Evolutionary conservation across 2,113 vertebrate genomes (phyloP).

Genomic region (Phocoena phocoena): DNA sequence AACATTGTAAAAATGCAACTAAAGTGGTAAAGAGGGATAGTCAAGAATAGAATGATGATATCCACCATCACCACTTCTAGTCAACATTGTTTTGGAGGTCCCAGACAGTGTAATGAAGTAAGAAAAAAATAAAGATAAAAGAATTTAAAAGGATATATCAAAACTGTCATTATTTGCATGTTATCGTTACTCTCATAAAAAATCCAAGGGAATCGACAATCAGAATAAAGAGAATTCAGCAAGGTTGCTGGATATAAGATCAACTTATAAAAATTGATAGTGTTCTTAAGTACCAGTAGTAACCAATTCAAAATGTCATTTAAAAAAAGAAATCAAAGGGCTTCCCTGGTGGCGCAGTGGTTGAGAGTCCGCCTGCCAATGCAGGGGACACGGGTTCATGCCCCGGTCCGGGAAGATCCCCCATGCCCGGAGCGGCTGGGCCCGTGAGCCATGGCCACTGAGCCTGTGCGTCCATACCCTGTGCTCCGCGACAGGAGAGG

Average conservation of each 20-base stretch:
- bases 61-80: background rate
- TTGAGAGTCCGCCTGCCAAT: no score
- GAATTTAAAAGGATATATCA: constrained; percentile 24
- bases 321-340: background rate
- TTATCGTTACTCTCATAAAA: background rate
- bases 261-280: background rate
- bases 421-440: no score
- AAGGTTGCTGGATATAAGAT: background rate
- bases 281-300: background rate
- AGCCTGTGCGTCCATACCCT: no score
- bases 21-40: background rate
- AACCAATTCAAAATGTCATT: background rate
- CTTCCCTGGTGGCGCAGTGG: no score
- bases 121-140: background rate
- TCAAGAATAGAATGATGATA: background rate
- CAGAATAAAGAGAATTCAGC: background rate
- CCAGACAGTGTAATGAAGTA: background rate
- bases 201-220: background rate
- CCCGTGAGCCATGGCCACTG: no score
- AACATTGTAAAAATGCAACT: background rate
- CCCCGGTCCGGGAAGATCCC: no score
- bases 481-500: no score
- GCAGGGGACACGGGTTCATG: no score
- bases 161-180: background rate
- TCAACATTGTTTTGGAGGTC: background rate